Evolutionary conservation across 2,113 vertebrate genomes (phyloP).

Genomic region (Argyrosomus japonicus): DNA sequence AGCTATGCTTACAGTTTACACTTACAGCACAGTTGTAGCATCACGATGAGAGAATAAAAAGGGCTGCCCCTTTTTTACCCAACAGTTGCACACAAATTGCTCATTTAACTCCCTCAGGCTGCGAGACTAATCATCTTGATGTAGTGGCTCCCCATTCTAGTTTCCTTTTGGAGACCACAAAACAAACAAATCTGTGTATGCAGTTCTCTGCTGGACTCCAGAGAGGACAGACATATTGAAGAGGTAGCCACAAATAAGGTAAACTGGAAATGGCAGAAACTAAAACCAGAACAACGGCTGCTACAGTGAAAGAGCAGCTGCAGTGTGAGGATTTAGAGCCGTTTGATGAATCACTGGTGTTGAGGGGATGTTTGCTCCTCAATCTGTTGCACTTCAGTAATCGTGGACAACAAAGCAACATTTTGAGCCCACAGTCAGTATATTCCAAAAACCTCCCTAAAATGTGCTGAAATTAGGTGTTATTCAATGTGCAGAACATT

Average conservation of each 20-base stretch:
- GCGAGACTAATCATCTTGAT: neutral
- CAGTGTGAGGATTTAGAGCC: neutral
- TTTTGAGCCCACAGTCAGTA: too few species aligned
- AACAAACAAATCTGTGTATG: neutral
- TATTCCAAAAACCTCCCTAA: neutral
- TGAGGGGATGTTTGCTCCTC: neutral
- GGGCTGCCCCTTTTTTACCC: neutral
- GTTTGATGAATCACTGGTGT: neutral
- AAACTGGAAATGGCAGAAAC: neutral
- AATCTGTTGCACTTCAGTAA: neutral
- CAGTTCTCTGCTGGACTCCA: neutral
- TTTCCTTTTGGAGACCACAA: neutral
- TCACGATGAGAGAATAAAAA: neutral
- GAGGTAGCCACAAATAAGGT: neutral
- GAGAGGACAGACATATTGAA: neutral
- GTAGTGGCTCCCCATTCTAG: neutral
- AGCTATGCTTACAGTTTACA: neutral
- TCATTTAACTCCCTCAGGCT: neutral
- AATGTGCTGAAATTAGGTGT: neutral
- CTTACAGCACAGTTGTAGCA: neutral
- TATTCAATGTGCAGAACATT: neutral
- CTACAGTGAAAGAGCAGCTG: neutral
- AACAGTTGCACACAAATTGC: neutral
- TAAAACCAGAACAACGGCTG: conserved; percentile 1
- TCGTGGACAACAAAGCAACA: neutral